phyloP scores from a whole-genome alignment of 2,888 invertebrate genomes.

The Dryomyza anilis region DNA sequence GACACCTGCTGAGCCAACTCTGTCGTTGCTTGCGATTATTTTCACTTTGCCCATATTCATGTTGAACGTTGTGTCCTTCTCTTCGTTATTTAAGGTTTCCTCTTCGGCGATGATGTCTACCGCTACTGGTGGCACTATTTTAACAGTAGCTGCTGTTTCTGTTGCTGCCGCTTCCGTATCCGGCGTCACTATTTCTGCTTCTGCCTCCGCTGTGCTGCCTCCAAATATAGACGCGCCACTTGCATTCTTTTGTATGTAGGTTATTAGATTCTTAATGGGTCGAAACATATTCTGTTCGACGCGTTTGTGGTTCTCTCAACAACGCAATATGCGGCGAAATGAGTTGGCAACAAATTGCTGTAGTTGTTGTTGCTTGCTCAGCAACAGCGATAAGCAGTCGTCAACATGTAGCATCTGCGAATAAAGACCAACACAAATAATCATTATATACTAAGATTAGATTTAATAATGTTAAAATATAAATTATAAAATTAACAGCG shows the following conservation, averaged over 20 bases:
- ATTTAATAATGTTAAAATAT: neutral
- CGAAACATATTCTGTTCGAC: too few species aligned
- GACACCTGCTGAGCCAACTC: neutral
- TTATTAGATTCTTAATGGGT: conserved; percentile 59
- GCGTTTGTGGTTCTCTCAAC: too few species aligned
- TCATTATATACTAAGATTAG: neutral
- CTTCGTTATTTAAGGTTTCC: too few species aligned
- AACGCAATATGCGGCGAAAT: neutral
- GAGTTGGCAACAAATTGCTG: conserved; percentile 1
- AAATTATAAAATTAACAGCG: neutral
- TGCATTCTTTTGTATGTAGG: conserved; percentile 60
- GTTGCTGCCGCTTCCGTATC: conserved; percentile 15
- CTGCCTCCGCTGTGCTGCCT: conserved; percentile 36
- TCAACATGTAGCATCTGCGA: conserved; percentile 22
- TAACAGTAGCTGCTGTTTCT: conserved; percentile 20
- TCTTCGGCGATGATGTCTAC: too few species aligned
- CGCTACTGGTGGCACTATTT: too few species aligned
- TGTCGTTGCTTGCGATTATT: neutral
- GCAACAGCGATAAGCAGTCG: neutral
- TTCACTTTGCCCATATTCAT: conserved; percentile 4
- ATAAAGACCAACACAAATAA: neutral
- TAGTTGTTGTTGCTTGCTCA: neutral
- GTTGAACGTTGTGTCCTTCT: conserved; percentile 17
- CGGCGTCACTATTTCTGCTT: conserved; percentile 8
- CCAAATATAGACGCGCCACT: conserved; percentile 55